Evolutionary conservation across 2,888 invertebrate genomes (phyloP).

Genomic region (Branchellion lobata): DNA sequence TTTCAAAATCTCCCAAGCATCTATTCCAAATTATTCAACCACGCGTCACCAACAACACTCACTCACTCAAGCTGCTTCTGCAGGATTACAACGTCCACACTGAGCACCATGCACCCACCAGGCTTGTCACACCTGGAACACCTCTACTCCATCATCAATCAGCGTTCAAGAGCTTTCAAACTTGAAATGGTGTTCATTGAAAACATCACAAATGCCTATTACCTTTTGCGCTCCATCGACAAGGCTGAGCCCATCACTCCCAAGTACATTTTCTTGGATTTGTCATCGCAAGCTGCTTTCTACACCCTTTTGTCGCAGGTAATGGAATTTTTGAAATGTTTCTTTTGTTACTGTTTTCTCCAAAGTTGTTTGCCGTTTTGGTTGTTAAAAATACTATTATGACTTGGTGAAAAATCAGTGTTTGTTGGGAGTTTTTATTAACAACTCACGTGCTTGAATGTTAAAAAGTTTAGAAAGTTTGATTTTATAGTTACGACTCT

Average conservation of each 20-base stretch:
- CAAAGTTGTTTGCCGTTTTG: not conserved
- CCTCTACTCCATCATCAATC: conserved; percentile 33
- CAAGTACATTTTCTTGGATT: conserved; percentile 34
- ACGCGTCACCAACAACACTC: no score
- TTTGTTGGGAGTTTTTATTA: not conserved
- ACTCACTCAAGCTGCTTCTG: no score
- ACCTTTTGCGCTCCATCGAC: conserved; percentile 27
- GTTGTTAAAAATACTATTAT: not conserved
- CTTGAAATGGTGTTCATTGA: conserved; percentile 26
- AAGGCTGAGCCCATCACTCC: conserved; percentile 9
- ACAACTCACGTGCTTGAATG: not conserved
- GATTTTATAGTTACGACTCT: no score
- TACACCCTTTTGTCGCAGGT: conserved; percentile 26
- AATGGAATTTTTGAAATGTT: not conserved
- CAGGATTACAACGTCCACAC: no score
- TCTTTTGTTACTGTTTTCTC: not conserved
- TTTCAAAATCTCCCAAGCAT: no score
- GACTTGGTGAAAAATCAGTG: not conserved
- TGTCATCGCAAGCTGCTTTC: conserved; percentile 31
- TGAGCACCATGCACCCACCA: no score
- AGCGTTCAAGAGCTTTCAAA: conserved; percentile 4
- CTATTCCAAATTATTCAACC: no score
- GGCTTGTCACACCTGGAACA: conserved; percentile 40
- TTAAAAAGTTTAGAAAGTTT: no score
- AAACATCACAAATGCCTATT: conserved; percentile 14